Evolutionary conservation across 2,888 invertebrate genomes (phyloP).

Genomic region (Leptinotarsa rubiginosa): DNA sequence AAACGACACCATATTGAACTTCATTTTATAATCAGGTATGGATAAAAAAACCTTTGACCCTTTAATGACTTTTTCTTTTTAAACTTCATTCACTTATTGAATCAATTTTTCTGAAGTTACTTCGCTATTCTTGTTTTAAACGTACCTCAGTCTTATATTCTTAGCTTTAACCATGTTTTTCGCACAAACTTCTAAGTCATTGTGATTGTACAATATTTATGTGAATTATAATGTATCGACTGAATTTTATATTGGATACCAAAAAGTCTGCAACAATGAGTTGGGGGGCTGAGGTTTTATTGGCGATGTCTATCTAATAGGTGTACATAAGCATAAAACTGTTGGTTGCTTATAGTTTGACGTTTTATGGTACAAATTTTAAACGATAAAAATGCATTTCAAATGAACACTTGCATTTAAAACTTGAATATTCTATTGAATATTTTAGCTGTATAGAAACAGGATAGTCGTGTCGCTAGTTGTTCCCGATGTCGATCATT

Average conservation of each 20-base stretch:
- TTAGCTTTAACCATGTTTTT: constrained; percentile 34
- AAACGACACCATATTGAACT: too few species aligned
- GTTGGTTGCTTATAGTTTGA: constrained; percentile 61
- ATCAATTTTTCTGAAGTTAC: neutral
- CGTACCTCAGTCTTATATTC: constrained; percentile 22
- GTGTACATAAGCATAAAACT: constrained; percentile 47
- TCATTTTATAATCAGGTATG: too few species aligned
- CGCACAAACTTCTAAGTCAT: constrained; percentile 44
- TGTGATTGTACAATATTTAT: constrained; percentile 41
- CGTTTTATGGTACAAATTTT: constrained; percentile 52
- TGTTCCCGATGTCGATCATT: constrained; percentile 10
- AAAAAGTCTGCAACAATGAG: constrained; percentile 40
- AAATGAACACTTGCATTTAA: constrained; percentile 17
- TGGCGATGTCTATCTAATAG: constrained; percentile 46
- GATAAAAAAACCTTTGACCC: too few species aligned
- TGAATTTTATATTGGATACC: constrained; percentile 51
- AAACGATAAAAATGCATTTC: constrained; percentile 45
- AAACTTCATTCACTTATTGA: too few species aligned
- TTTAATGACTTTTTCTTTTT: too few species aligned
- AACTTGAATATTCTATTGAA: constrained; percentile 25
- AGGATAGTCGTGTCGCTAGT: constrained; percentile 5
- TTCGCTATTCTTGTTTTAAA: constrained; percentile 22
- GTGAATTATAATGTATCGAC: constrained; percentile 39
- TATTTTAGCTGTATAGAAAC: constrained; percentile 11
- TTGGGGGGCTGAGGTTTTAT: constrained; percentile 29